These are phyloP conservation scores for Mohoua ochrocephala DNA, from an alignment of 2,113 vertebrate genomes.

Conservation along the genomic window DNA sequence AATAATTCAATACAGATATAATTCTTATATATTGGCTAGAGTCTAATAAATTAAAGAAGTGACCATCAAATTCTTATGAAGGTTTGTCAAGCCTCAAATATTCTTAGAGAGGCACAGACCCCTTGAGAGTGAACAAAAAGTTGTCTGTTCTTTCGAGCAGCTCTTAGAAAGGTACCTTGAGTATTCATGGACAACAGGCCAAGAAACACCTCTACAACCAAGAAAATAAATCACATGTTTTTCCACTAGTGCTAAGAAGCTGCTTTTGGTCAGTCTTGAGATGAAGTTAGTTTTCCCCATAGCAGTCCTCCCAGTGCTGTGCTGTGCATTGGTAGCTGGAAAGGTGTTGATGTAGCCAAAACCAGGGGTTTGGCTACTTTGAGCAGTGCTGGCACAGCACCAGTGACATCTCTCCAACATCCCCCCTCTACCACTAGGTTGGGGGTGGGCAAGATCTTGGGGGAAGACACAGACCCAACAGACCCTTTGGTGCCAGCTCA, in stretches of 20 bases:
- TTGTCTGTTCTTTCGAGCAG: neutral
- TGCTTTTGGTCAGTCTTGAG: neutral
- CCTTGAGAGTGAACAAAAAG: neutral
- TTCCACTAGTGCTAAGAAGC: neutral
- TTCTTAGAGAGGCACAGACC: neutral
- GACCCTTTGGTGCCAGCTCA: neutral
- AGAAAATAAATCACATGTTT: neutral
- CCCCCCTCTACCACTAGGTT: rapidly evolving
- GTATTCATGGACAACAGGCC: neutral
- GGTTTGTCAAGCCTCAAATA: neutral
- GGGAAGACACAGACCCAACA: neutral
- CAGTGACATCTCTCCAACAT: neutral
- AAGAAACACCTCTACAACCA: rapidly evolving
- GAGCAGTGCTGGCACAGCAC: neutral
- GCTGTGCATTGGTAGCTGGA: neutral
- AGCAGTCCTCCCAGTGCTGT: neutral
- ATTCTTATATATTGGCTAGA: neutral
- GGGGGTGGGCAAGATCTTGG: neutral
- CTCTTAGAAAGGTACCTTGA: neutral
- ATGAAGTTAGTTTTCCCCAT: neutral
- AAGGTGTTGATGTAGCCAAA: neutral
- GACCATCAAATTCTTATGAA: neutral
- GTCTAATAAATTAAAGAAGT: neutral
- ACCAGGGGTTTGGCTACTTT: neutral
- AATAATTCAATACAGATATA: neutral